phyloP scores from a whole-genome alignment of 2,113 vertebrate genomes.

The Cyprinodon brontotheroides region DNA sequence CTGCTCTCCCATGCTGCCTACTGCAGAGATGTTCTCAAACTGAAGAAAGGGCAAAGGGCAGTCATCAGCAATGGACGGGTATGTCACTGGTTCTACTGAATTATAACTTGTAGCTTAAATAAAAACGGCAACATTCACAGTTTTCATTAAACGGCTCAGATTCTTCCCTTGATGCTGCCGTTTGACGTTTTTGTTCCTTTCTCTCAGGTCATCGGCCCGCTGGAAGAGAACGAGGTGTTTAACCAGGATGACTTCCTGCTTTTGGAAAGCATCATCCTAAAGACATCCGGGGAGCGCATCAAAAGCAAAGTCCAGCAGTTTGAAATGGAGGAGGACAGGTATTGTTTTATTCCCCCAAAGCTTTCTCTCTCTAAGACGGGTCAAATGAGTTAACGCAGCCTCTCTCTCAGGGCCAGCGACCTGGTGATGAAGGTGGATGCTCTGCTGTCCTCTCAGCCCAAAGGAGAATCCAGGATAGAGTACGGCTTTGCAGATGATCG shows the following conservation, averaged over 20 bases:
- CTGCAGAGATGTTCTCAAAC: constrained; percentile 91
- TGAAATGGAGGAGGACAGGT: constrained; percentile 92
- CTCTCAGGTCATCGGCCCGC: constrained; percentile 90
- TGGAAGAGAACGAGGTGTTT: constrained; percentile 90
- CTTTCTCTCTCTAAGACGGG: neutral
- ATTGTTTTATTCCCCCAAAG: neutral
- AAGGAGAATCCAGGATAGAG: constrained; percentile 91
- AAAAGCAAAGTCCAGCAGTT: constrained; percentile 91
- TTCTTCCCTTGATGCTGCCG: neutral
- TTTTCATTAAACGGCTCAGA: neutral
- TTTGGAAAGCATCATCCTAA: constrained; percentile 93
- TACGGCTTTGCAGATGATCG: constrained; percentile 88
- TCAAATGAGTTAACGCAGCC: neutral
- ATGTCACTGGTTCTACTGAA: constrained; percentile 54
- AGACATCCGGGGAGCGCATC: constrained; percentile 95
- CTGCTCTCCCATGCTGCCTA: constrained; percentile 91
- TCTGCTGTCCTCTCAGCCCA: constrained; percentile 94
- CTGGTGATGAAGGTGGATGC: constrained; percentile 98
- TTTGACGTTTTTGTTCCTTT: neutral
- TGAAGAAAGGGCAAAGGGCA: constrained; percentile 92
- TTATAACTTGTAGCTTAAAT: neutral
- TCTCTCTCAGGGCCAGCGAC: constrained; percentile 87
- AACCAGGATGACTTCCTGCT: constrained; percentile 98
- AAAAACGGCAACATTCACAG: neutral
- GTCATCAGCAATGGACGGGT: constrained; percentile 98